phyloP scores from a whole-genome alignment of 2,888 invertebrate genomes.

The Pachymerium ferrugineum region DNA sequence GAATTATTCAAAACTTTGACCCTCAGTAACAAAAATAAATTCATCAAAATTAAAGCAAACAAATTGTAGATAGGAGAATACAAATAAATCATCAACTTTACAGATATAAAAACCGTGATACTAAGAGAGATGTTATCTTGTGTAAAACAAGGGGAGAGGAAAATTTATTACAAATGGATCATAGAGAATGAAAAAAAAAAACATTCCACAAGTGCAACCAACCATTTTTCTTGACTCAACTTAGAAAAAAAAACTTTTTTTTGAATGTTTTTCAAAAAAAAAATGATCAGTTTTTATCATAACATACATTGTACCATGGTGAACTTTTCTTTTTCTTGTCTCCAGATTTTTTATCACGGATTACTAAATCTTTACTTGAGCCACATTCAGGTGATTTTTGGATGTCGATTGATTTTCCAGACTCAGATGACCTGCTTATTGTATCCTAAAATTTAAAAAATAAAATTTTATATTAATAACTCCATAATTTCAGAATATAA shows the following conservation, averaged over 20 bases:
- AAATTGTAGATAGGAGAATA: background rate
- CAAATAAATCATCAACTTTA: background rate
- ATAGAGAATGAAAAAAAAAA: too few species aligned
- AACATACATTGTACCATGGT: conserved; percentile 77
- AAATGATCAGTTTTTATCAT: conserved; percentile 42
- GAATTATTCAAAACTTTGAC: too few species aligned
- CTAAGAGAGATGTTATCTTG: too few species aligned
- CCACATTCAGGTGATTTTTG: conserved; percentile 30
- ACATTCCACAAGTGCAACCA: too few species aligned
- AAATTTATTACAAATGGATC: too few species aligned
- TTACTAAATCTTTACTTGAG: conserved; percentile 44
- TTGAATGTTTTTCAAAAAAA: too few species aligned
- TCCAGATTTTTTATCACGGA: conserved; percentile 43
- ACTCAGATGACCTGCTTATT: conserved; percentile 47
- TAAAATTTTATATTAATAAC: background rate
- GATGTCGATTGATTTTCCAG: conserved; percentile 37
- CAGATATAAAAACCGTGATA: background rate
- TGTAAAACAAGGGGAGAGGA: too few species aligned
- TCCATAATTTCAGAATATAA: too few species aligned
- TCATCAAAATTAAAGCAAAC: background rate
- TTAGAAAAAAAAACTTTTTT: too few species aligned
- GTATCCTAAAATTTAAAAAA: conserved; percentile 41
- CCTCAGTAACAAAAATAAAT: too few species aligned
- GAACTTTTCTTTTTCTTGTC: conserved; percentile 65
- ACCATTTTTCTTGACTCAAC: too few species aligned